A percentile compares a stretch with the other conserved stretches of the same genome.
These are phyloP conservation scores for Atta texana DNA, from an alignment of 1,140 invertebrate species.

Conservation along the genomic window DNA sequence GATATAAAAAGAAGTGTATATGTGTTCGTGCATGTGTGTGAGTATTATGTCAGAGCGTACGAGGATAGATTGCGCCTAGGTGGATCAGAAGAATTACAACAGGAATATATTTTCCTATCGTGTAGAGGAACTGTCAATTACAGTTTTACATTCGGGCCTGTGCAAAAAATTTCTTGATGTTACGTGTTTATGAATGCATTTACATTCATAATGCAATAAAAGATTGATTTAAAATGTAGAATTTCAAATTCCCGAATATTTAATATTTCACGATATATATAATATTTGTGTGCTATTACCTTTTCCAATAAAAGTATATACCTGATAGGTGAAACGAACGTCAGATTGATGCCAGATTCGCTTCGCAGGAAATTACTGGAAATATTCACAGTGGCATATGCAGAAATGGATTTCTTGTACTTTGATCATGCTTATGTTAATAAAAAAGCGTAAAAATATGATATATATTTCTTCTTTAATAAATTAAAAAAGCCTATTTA, in stretches of 20 bases:
- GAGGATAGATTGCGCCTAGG: constrained; percentile 41
- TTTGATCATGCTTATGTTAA: constrained; percentile 10
- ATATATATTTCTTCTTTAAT: not conserved
- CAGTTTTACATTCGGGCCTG: constrained; percentile 1
- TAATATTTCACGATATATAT: not conserved
- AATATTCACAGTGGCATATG: not conserved
- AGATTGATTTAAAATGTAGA: not conserved
- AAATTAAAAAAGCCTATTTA: not conserved
- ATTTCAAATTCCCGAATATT: constrained; percentile 16
- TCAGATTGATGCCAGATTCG: not conserved
- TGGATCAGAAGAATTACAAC: constrained; percentile 8
- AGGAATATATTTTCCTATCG: not conserved
- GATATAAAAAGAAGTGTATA: constrained; percentile 37
- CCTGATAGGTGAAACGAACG: not conserved
- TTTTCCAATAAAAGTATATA: not conserved
- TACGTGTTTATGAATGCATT: not conserved
- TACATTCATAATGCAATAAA: not conserved
- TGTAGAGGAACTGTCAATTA: constrained; percentile 8
- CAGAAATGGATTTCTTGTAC: constrained; percentile 26
- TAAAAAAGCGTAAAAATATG: not conserved
- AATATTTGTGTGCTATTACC: not conserved
- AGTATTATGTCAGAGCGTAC: constrained; percentile 21
- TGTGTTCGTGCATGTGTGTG: not conserved
- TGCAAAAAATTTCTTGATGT: not conserved
- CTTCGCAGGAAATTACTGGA: constrained; percentile 30